These are phyloP conservation scores for Melospiza georgiana DNA, from an alignment of 2,113 vertebrate genomes.

Conservation along the genomic window DNA sequence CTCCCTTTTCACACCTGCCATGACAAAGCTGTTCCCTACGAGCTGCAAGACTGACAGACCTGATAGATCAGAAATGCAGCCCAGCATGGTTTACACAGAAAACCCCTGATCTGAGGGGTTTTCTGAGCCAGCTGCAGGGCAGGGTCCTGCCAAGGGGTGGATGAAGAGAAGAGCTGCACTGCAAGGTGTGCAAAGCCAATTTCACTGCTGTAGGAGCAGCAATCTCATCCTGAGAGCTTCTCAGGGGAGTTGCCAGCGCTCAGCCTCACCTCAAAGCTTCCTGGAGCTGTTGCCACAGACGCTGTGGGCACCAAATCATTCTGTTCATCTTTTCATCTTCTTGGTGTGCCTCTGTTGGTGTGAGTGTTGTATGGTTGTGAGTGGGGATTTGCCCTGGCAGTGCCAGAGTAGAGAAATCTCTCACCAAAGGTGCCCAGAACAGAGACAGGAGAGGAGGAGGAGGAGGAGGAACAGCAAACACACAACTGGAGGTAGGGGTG, in stretches of 20 bases:
- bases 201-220: not conserved
- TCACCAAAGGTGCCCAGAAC: not conserved
- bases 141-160: not conserved
- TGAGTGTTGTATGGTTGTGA: accelerated
- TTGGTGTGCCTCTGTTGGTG: not conserved
- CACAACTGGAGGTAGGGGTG: not conserved
- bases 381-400: not conserved
- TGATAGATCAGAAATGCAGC: not conserved
- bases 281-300: not conserved
- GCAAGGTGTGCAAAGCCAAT: not conserved
- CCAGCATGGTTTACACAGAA: not conserved
- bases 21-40: not conserved
- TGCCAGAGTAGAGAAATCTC: not conserved
- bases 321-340: too few relatives aligned
- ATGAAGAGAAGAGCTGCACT: not conserved
- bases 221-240: not conserved
- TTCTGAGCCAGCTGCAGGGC: not conserved
- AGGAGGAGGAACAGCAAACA: not conserved
- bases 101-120: not conserved
- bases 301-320: not conserved
- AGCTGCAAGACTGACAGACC: not conserved
- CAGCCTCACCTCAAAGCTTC: not conserved
- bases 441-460: not conserved
- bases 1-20: not conserved
- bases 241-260: not conserved